Evolutionary conservation across 2,888 invertebrate species (phyloP).

Genomic region (Tipula confusa): DNA sequence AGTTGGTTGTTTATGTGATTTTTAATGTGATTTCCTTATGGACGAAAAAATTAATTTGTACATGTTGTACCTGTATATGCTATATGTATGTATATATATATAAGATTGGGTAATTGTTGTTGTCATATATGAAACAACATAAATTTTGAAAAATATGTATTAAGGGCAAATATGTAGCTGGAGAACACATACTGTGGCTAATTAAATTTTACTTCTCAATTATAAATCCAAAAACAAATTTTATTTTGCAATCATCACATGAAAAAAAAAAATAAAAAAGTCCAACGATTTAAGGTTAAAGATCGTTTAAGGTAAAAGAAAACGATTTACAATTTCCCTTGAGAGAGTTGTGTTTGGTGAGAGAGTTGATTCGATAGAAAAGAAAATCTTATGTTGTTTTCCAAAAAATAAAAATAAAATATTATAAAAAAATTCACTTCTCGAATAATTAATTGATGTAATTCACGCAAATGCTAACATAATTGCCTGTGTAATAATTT

Average conservation of each 20-base stretch:
- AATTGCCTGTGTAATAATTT: slow-evolving; percentile 12
- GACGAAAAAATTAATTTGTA: neutral
- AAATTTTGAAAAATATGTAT: too few species aligned
- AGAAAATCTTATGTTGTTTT: neutral
- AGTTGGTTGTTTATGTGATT: neutral
- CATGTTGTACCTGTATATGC: neutral
- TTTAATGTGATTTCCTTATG: slow-evolving; percentile 17
- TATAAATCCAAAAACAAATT: neutral
- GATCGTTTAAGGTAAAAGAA: neutral
- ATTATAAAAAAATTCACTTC: neutral
- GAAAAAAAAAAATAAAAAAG: too few species aligned
- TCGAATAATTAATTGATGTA: neutral
- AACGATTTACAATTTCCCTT: neutral
- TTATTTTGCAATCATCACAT: neutral
- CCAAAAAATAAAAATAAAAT: too few species aligned
- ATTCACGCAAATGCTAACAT: slow-evolving; percentile 7
- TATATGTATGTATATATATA: too few species aligned
- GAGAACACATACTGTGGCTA: too few species aligned
- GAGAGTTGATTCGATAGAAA: neutral
- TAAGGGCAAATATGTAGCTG: too few species aligned
- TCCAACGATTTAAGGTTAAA: neutral
- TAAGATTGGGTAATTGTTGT: neutral
- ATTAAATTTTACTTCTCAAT: neutral
- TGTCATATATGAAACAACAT: neutral
- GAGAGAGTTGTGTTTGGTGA: neutral